phyloP scores from a whole-genome alignment of 2,888 invertebrate species.

The Eilema sororculum region DNA sequence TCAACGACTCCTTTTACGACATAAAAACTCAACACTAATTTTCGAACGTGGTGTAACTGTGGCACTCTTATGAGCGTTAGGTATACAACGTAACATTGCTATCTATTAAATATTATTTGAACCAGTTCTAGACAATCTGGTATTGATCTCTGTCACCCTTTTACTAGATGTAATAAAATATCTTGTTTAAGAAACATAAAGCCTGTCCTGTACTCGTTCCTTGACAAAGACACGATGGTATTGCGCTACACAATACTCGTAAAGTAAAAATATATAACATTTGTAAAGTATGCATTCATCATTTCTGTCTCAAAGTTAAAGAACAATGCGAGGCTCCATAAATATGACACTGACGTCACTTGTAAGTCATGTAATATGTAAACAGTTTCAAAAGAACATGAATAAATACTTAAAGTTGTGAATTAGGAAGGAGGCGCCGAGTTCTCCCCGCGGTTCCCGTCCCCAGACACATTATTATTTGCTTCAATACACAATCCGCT shows the following conservation, averaged over 20 bases:
- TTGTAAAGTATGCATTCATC: not conserved
- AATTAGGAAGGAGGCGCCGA: conserved; percentile 52
- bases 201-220: not conserved
- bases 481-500: conserved; percentile 61
- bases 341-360: conserved; percentile 32
- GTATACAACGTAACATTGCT: not conserved
- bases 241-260: not conserved
- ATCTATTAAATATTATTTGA: not conserved
- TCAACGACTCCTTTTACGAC: not conserved
- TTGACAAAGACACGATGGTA: not conserved
- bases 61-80: not conserved
- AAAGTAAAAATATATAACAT: not conserved
- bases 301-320: conserved; percentile 6
- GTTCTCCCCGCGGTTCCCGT: conserved; percentile 42
- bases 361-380: conserved; percentile 40
- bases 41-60: not conserved
- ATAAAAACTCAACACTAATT: too few relatives aligned
- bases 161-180: not conserved
- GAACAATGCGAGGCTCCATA: conserved; percentile 24
- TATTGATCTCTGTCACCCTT: not conserved
- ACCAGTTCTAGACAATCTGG: not conserved
- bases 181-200: not conserved
- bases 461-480: conserved; percentile 66
- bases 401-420: conserved; percentile 54
- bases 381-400: conserved; percentile 47